A percentile compares a stretch with the other conserved stretches of the same genome.
Conservation (phyloP, 2,888 invertebrate species). For the Caenorhabditis afra region DNA sequence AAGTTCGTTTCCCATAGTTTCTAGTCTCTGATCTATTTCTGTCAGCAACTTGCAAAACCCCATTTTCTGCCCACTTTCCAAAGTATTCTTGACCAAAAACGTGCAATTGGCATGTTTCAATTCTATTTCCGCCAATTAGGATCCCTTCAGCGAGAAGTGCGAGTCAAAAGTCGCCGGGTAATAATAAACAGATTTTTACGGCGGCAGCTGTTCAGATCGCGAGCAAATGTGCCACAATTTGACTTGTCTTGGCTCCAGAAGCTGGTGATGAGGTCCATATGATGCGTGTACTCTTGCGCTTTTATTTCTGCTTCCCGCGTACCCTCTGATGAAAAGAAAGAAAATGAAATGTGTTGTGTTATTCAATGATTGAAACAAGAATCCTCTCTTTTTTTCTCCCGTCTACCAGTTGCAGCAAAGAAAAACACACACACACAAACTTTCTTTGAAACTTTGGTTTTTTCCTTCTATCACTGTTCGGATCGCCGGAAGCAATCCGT, state of each 20-base stretch:
- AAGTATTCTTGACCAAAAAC: too few relatives aligned
- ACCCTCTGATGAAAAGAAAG: slow-evolving; percentile 8
- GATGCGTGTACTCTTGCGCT: background rate
- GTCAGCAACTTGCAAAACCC: too few relatives aligned
- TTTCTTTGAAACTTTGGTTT: background rate
- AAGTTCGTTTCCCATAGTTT: too few relatives aligned
- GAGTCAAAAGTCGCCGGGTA: background rate
- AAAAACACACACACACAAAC: too few relatives aligned
- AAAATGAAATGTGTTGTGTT: slow-evolving; percentile 5
- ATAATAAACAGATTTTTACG: background rate
- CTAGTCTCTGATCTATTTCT: too few relatives aligned
- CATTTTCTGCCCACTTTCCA: too few relatives aligned
- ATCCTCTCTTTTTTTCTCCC: background rate
- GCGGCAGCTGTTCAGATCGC: background rate
- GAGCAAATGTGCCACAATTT: background rate
- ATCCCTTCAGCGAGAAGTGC: background rate
- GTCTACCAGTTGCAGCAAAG: too few relatives aligned
- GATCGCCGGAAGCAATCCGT: background rate
- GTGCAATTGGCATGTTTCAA: too few relatives aligned
- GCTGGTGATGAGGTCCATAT: slow-evolving; percentile 25
- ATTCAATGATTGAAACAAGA: too few relatives aligned
- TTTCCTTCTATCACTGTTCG: background rate
- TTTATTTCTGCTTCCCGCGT: background rate
- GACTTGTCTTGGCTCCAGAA: background rate
- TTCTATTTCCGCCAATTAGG: background rate